Evolutionary conservation across 2,888 invertebrate genomes (phyloP).

Genomic region (Gymnoscelis rufifasciata): DNA sequence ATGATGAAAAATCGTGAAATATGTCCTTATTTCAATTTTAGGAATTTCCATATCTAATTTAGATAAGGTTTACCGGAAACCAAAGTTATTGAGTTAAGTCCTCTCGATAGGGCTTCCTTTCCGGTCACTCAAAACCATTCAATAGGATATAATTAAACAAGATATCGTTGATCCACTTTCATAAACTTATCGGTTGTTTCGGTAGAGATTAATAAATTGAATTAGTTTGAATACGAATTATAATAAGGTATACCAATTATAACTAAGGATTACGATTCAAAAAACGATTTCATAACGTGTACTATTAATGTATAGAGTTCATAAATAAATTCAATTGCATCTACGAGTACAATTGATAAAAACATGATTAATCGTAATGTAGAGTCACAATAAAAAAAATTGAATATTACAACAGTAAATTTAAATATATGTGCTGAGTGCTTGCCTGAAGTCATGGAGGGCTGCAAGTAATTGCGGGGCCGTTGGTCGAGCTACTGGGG

Average conservation of each 20-base stretch:
- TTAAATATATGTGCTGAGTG: constrained; percentile 83
- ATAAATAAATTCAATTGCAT: not conserved
- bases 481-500: constrained; percentile 82
- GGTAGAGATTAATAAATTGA: not conserved
- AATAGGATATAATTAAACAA: not conserved
- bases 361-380: too few species aligned
- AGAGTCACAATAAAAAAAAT: too few species aligned
- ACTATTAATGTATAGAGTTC: too few species aligned
- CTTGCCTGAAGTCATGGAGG: constrained; percentile 85
- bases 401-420: too few species aligned
- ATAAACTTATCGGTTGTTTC: not conserved
- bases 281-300: too few species aligned
- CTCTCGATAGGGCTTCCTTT: constrained; percentile 5
- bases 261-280: too few species aligned
- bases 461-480: constrained; percentile 85
- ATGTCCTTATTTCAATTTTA: too few species aligned
- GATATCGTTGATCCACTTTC: not conserved
- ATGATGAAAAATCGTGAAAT: constrained; percentile 1
- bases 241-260: too few species aligned
- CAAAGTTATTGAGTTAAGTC: constrained; percentile 11
- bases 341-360: too few species aligned
- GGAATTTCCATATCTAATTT: too few species aligned
- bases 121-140: not conserved
- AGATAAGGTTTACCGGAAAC: constrained; percentile 7
- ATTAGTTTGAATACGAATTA: not conserved